Evolutionary conservation across 2,113 vertebrate genomes (phyloP).

Genomic region (Erythrocebus patas): DNA sequence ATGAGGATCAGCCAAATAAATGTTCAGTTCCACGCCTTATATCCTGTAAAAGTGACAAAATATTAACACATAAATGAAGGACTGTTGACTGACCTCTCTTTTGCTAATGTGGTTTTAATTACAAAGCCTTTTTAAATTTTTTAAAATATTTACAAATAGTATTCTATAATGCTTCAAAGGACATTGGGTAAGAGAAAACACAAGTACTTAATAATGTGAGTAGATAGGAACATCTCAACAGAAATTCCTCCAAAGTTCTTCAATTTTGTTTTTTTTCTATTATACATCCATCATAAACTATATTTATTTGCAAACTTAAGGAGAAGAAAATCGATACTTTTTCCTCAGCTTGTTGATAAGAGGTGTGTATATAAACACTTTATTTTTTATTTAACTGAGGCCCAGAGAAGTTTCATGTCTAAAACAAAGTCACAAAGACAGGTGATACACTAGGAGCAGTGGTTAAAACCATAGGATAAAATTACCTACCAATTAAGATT

Average conservation of each 20-base stretch:
- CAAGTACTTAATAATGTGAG: neutral
- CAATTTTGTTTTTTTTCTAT: neutral
- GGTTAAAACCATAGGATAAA: neutral
- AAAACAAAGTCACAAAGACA: neutral
- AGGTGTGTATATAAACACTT: neutral
- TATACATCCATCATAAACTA: neutral
- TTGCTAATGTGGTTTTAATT: neutral
- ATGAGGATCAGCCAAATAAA: conserved; percentile 71
- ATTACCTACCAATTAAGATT: neutral
- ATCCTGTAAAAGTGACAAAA: conserved; percentile 55
- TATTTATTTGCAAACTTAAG: neutral
- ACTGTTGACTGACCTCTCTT: neutral
- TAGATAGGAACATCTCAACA: neutral
- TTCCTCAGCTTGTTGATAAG: neutral
- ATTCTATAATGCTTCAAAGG: neutral
- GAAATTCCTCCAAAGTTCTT: neutral
- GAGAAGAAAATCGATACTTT: neutral
- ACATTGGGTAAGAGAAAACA: neutral
- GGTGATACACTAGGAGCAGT: neutral
- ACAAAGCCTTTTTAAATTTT: neutral
- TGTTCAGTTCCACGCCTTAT: neutral
- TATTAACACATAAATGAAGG: neutral
- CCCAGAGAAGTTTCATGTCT: neutral
- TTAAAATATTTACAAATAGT: neutral
- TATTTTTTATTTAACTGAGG: neutral